Evolutionary conservation across 2,888 invertebrate genomes (phyloP).

Genomic region (Diaprepes abbreviatus): DNA sequence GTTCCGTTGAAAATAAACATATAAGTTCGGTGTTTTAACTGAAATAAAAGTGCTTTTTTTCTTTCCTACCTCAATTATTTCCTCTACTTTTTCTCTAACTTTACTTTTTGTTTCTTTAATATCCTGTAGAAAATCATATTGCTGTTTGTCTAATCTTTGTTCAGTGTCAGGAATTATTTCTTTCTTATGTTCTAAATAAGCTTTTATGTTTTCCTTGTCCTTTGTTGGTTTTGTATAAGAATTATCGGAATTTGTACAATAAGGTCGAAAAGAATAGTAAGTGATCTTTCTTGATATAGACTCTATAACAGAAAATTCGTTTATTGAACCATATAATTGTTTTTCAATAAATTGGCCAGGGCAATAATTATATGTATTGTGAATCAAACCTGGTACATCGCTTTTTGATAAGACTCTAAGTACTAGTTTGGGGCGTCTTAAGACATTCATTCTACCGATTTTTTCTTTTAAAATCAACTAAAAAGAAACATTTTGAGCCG

Average conservation of each 20-base stretch:
- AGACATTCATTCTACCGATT: constrained; percentile 1
- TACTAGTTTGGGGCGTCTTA: background rate
- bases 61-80: constrained; percentile 80
- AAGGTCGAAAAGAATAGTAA: constrained; percentile 13
- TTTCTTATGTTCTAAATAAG: constrained; percentile 73
- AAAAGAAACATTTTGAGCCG: background rate
- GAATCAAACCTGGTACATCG: background rate
- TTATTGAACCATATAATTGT: background rate
- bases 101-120: constrained; percentile 79
- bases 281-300: background rate
- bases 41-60: no score
- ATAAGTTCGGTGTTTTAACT: no score
- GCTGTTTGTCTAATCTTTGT: constrained; percentile 72
- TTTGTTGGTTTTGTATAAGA: constrained; percentile 31
- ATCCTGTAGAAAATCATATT: constrained; percentile 77
- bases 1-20: no score
- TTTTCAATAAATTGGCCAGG: background rate
- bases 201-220: constrained; percentile 57
- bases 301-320: background rate
- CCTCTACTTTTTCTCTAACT: constrained; percentile 80
- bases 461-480: background rate
- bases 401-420: constrained; percentile 1
- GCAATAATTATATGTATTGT: background rate
- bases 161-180: constrained; percentile 74
- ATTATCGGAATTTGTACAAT: constrained; percentile 28